These are phyloP conservation scores for Drosophila peninsularis DNA, from an alignment of 2,888 invertebrate genomes.

Conservation along the genomic window DNA sequence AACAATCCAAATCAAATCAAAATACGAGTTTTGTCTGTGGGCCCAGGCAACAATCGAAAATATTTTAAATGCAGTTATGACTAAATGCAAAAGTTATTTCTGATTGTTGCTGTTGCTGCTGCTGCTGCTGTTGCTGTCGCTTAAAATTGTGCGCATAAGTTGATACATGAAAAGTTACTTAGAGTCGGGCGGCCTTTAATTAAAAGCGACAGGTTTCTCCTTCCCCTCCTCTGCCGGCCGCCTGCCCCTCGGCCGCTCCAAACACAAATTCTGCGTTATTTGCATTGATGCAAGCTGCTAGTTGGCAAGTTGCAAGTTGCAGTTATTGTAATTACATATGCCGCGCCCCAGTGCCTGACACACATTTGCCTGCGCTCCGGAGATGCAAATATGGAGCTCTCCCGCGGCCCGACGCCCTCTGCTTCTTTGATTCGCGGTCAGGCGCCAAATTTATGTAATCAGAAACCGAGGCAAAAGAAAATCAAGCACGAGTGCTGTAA, in stretches of 20 bases:
- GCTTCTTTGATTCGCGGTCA: constrained; percentile 37
- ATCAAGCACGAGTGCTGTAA: constrained; percentile 5
- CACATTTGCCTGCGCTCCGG: constrained; percentile 63
- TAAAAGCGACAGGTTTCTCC: constrained; percentile 77
- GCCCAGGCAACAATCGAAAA: constrained; percentile 37
- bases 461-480: constrained; percentile 37
- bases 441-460: constrained; percentile 77
- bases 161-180: constrained; percentile 79
- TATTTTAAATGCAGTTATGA: constrained; percentile 76
- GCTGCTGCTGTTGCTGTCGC: constrained; percentile 53
- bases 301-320: constrained; percentile 50
- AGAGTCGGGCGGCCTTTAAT: constrained; percentile 69
- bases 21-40: constrained; percentile 19
- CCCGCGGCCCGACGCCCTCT: constrained; percentile 3
- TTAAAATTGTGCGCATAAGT: constrained; percentile 74
- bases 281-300: constrained; percentile 56
- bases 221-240: not conserved
- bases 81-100: constrained; percentile 76
- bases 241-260: too few species aligned
- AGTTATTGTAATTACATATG: constrained; percentile 74
- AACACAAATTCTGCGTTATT: constrained; percentile 67
- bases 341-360: constrained; percentile 65
- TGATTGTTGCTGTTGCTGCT: constrained; percentile 16
- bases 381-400: constrained; percentile 73
- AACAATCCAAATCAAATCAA: constrained; percentile 34